Base-by-base conservation (phyloP, 2,888 invertebrate species). In the Scaptomyza tumidula region DNA sequence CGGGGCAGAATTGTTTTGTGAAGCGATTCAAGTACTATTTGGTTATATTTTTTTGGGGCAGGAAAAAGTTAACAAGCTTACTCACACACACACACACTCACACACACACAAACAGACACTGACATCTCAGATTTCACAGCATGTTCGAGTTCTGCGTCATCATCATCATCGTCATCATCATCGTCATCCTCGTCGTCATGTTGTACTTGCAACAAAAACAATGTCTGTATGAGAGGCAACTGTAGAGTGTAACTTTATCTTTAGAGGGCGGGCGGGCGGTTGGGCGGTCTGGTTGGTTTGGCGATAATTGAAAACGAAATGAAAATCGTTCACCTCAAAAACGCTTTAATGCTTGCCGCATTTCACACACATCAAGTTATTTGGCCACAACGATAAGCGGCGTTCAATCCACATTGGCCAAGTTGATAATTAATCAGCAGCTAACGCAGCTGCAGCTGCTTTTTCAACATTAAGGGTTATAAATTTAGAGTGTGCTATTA, bases 81-180 rank as follows among this genome's bases (percentile, higher is more conserved):
- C n/a, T 14, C 37, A 14, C 16, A 10, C 14, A 24, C 7, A 14
- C 11, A 19, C n/a, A 9, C 4, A 29, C 9, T 39, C 5, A 13
- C 9, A 53, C 27, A 29, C 13, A 24, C 27, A 29, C 14, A 33
- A 48, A 73, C 54, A 68, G 58, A 58, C 31, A 45, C 46, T 14
- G 13, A 55, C 75, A 59, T 46, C 70, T 41, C 29, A 19, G 1
- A 19, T 19, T 19, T 19, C 19, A 19, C 19, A 29, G 48, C 55
- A 46, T 48, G 24, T 24, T 33, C 11, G 29, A 55, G 55, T 13
- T 45, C 24, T 27, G n/a, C 27, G 13, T 44, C 49, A 43, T 63
- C 65, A 69, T 50, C 11, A 45, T 45, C 45, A 45, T 27, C 27
- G 6, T 63, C 65, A 69, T 50, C 11, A 45, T 45, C 45, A 45